Base-by-base conservation (phyloP, 2,797 vertebrate genomes). In the Potorous gilbertii region DNA sequence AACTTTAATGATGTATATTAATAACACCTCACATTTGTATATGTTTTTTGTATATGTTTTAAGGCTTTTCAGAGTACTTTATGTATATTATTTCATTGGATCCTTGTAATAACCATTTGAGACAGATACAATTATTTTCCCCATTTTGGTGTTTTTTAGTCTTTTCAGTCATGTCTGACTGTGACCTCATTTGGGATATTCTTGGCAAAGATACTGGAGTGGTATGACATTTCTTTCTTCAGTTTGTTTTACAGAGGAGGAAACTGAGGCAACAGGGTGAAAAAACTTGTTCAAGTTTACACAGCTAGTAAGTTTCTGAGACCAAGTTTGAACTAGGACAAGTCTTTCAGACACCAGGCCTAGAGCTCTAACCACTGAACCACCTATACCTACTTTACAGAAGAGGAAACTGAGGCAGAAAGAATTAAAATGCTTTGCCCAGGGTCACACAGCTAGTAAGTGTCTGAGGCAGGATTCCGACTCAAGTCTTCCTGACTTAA, bases 1-100 rank as follows among this genome's bases (percentile, higher is more conserved):
- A 16, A 2, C 40, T 96, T 95, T 87, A 59, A 94, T 31, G 74
- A 24, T 9, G 10, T 50, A 11, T 50, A 91, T 57, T 81, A 96
- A 92, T 29, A 94, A 66, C 31, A 74, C 31, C 11, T 91, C 62
- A 66, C 18, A 50, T 90, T 52, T 59, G 27, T 16, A 16, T 40
- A 55, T 62, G n/a, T n/a, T n/a, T n/a, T n/a, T n/a, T n/a, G n/a
- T n/a, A n/a, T n/a, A n/a, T 55, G 46, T 5, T 46, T 94, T 93
- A 62, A 91, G 92, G 54, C 55, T 90, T 94, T 52, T 11, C 89
- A 56, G 90, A 57, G n/a, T 27, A 92, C 24, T 46, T 87, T 50
- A 24, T 4, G 24, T 87, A 12, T 27, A 28, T 87, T 3, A 4
- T 87, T 18, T 87, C 21, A 87, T 50, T 87, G 27, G 74, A 27